Evolutionary conservation across 2,797 vertebrate species (phyloP).

Genomic region (Rhinoraja longicauda): DNA sequence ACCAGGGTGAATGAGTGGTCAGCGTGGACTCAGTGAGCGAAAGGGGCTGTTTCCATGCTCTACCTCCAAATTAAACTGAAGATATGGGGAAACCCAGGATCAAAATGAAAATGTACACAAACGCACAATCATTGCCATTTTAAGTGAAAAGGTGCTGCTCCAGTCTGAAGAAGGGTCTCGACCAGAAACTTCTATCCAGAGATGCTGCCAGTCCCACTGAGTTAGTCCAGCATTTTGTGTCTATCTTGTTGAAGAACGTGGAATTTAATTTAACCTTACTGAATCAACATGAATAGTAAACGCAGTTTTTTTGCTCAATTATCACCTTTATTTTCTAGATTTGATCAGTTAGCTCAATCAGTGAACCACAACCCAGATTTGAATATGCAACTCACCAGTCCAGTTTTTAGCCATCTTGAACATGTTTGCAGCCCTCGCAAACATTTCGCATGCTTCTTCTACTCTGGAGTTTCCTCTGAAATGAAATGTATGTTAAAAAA

Average conservation of each 20-base stretch:
- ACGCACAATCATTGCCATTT: background rate
- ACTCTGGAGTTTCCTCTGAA: slow-evolving; percentile 84
- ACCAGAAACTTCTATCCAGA: too few species aligned
- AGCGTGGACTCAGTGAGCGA: too few species aligned
- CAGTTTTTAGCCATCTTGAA: slow-evolving; percentile 99
- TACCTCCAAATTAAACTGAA: too few species aligned
- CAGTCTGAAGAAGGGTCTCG: too few species aligned
- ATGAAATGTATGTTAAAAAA: slow-evolving; percentile 41
- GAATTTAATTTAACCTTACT: background rate
- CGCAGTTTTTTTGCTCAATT: background rate
- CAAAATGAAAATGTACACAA: background rate
- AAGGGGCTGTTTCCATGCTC: too few species aligned
- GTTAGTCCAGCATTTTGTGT: too few species aligned
- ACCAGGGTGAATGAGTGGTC: too few species aligned
- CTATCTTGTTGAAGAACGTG: background rate
- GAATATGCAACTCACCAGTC: slow-evolving; percentile 70
- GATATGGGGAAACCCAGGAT: background rate
- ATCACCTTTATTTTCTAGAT: background rate
- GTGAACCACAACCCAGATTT: background rate
- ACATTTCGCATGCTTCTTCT: slow-evolving; percentile 98
- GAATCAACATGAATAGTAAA: background rate
- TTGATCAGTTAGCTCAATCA: background rate
- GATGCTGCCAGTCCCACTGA: too few species aligned
- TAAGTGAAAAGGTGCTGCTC: background rate
- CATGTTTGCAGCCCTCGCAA: slow-evolving; percentile 97